Base-by-base conservation (phyloP, 2,888 invertebrate genomes). In the Tachina lurida region DNA sequence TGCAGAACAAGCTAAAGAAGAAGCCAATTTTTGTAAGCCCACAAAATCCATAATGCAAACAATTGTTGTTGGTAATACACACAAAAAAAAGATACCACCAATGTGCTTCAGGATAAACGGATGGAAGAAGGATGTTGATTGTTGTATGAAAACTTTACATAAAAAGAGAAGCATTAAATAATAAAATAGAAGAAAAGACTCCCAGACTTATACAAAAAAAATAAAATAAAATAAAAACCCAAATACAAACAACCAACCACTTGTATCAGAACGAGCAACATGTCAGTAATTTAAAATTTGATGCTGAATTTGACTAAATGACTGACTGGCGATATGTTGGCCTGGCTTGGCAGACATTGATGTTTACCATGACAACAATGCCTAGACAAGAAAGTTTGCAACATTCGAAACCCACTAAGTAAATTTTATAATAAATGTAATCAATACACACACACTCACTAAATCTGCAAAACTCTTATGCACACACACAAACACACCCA, bases 1-100 rank as follows among this genome's bases (percentile, higher is more conserved):
- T 73, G 15, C 17, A 65, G n/a, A 74, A 67, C 56, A 89, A 89
- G 89, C 67, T 80, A 82, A 84, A 84, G 88, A 85, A 88, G 90
- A 91, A 91, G 91, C 91, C 91, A 91, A 91, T 91, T 91, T 91
- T 85, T 78, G 67, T 77, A 91, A 91, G 91, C 91, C 90, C 89
- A 87, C 88, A 89, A 91, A 91, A 91, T 91, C 91, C 91, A 91
- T 91, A 91, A 91, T 87, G 91, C 91, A 91, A 91, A 91, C 91
- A 91, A 84, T 84, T 71, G 73, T 62, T 67, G 87, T 41, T 65
- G 82, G 84, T 84, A 84, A 84, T 77, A 80, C 71, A 62, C 71
- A 84, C 76, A 82, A 84, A 78, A 82, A 87, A 78, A 80, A 76
- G 76, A 83, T 71, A 65, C 82, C 76, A 83, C 31, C 31, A 31